These are phyloP conservation scores for Drosophila neutralis DNA, from an alignment of 2,888 invertebrate species.

Conservation along the genomic window DNA sequence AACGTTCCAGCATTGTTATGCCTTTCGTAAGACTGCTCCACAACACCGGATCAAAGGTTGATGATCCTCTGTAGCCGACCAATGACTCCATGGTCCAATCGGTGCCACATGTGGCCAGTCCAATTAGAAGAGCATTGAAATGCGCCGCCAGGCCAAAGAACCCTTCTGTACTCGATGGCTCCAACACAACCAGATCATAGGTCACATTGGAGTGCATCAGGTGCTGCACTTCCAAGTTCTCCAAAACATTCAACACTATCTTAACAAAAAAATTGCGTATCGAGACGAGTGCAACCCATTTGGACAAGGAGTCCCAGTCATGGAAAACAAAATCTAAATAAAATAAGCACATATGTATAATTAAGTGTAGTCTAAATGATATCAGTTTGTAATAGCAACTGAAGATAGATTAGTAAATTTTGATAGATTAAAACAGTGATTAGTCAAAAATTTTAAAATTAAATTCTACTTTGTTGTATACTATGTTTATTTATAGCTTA, in stretches of 20 bases:
- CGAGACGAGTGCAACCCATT: slow-evolving; percentile 13
- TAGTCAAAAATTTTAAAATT: neutral
- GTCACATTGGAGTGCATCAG: slow-evolving; percentile 73
- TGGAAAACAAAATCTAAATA: neutral
- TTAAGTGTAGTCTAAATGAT: neutral
- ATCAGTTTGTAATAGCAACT: neutral
- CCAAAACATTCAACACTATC: slow-evolving; percentile 42
- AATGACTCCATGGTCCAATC: slow-evolving; percentile 72
- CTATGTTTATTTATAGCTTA: neutral
- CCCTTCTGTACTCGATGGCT: slow-evolving; percentile 79
- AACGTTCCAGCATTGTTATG: slow-evolving; percentile 76
- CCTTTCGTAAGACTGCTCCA: slow-evolving; percentile 62
- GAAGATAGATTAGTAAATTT: neutral
- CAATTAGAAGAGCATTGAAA: slow-evolving; percentile 79
- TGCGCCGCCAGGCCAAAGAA: slow-evolving; percentile 76
- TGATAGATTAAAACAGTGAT: neutral
- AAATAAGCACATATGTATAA: neutral
- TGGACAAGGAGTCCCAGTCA: neutral
- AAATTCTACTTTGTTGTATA: neutral
- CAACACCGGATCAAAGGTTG: slow-evolving; percentile 72
- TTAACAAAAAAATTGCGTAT: slow-evolving; percentile 32
- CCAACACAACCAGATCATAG: slow-evolving; percentile 82
- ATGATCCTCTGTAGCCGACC: slow-evolving; percentile 71
- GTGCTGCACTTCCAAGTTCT: slow-evolving; percentile 51
- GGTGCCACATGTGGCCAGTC: slow-evolving; percentile 64